A percentile compares a stretch with the other conserved stretches of the same genome.
Evolutionary conservation across 2,888 invertebrate genomes (phyloP).

Genomic region (Rapana venosa): DNA sequence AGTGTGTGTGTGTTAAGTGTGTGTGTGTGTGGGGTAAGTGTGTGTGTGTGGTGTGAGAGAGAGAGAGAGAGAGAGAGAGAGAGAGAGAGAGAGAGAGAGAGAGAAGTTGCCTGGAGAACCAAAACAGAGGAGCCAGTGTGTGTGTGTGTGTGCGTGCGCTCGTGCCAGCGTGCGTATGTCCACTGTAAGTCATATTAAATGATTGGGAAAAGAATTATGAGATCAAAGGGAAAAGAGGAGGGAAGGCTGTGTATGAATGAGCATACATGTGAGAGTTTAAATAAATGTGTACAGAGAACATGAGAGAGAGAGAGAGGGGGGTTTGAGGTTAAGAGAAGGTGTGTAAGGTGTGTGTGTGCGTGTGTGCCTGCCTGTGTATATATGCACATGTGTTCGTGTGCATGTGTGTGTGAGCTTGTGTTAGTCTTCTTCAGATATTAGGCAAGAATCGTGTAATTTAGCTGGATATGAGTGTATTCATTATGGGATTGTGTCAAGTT

Average conservation of each 20-base stretch:
- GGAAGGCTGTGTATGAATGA: too few relatives aligned
- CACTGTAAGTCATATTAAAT: too few relatives aligned
- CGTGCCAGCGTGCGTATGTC: constrained; percentile 9
- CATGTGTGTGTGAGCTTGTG: not conserved
- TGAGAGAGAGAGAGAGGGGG: not conserved
- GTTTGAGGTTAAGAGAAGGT: not conserved
- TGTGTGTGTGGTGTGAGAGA: not conserved
- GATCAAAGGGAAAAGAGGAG: too few relatives aligned
- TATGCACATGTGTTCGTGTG: not conserved
- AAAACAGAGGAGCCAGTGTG: not conserved
- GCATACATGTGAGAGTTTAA: too few relatives aligned
- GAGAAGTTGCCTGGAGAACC: not conserved
- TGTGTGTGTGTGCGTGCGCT: not conserved
- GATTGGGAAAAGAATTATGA: too few relatives aligned
- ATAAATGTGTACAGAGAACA: too few relatives aligned
- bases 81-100: not conserved
- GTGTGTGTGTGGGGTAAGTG: not conserved
- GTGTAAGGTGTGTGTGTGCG: not conserved
- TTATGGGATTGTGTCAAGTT: too few relatives aligned
- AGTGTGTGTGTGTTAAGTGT: not conserved
- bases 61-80: too few relatives aligned
- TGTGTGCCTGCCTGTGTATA: not conserved
- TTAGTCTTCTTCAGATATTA: too few relatives aligned
- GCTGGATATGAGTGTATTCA: too few relatives aligned
- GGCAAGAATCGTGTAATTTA: too few relatives aligned